These are phyloP conservation scores for Chrysaora quinquecirrha DNA, from an alignment of 30 jellyfish, hydroid and myxozoan genomes.

Conservation along the genomic window DNA sequence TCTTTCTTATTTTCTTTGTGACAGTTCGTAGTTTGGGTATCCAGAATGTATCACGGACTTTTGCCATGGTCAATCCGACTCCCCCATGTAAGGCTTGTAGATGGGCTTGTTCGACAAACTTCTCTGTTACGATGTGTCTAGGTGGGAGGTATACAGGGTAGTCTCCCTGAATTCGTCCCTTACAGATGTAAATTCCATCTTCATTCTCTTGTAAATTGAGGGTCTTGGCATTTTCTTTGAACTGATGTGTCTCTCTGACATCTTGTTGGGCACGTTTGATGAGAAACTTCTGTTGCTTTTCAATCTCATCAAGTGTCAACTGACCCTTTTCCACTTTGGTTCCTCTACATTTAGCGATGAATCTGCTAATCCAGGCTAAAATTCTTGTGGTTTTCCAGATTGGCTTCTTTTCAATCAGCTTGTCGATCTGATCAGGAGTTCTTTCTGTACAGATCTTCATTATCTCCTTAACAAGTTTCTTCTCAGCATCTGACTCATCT, in stretches of 20 bases:
- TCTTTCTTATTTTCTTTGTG: not conserved
- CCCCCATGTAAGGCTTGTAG: not conserved
- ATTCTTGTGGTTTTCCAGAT: not conserved
- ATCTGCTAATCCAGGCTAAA: not conserved
- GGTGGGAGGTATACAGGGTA: constrained; percentile 31
- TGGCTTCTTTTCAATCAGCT: not conserved
- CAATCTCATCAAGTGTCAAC: constrained; percentile 58
- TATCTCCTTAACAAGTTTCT: not conserved
- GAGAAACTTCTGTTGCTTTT: not conserved
- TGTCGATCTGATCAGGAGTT: constrained; percentile 5
- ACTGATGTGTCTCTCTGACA: constrained; percentile 1
- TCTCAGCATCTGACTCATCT: not conserved
- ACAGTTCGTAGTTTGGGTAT: not conserved
- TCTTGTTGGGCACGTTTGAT: constrained; percentile 38
- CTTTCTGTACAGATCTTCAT: constrained; percentile 7
- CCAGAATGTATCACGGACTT: constrained; percentile 13
- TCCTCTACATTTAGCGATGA: not conserved
- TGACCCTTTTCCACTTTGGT: constrained; percentile 33
- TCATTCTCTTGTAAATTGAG: constrained; percentile 17
- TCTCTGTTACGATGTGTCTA: not conserved
- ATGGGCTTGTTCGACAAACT: constrained; percentile 37
- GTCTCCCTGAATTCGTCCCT: constrained; percentile 52
- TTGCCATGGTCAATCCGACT: constrained; percentile 29
- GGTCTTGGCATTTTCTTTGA: not conserved
- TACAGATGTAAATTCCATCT: not conserved